Percentiles rank a stretch among this genome's conserved stretches.
Evolutionary conservation across 1,140 invertebrate genomes (phyloP).

Genomic region (Cotesia glomerata): DNA sequence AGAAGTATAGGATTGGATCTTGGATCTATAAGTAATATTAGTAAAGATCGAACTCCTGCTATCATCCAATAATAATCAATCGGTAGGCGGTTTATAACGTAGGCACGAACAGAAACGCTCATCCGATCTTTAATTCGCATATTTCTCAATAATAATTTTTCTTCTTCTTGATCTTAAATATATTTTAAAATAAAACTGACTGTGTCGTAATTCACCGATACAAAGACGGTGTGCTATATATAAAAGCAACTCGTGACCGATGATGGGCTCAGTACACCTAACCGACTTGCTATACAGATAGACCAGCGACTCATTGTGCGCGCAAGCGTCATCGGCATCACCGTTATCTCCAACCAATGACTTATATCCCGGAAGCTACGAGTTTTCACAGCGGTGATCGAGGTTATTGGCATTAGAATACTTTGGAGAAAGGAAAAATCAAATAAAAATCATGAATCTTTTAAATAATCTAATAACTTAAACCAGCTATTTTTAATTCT

Average conservation of each 20-base stretch:
- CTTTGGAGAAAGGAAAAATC: background rate
- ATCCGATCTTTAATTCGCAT: constrained; percentile 1
- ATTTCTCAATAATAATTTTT: constrained; percentile 1
- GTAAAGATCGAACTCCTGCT: background rate
- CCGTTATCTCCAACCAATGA: constrained; percentile 11
- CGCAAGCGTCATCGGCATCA: constrained; percentile 8
- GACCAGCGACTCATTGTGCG: constrained; percentile 2
- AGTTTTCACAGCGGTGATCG: background rate
- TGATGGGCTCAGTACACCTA: constrained; percentile 7
- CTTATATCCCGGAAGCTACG: constrained; percentile 1
- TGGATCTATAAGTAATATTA: too few relatives aligned
- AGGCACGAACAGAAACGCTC: background rate
- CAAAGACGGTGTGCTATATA: background rate
- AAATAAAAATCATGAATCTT: background rate
- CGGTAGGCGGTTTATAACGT: constrained; percentile 1
- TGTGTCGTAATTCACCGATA: constrained; percentile 12
- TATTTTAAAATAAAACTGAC: background rate
- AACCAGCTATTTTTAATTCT: too few relatives aligned
- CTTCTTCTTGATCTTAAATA: background rate
- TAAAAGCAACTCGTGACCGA: background rate
- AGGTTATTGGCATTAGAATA: constrained; percentile 8
- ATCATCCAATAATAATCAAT: background rate
- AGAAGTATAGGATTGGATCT: too few relatives aligned
- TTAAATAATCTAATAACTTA: too few relatives aligned
- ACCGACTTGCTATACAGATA: constrained; percentile 6